Percentiles rank a stretch among this genome's conserved stretches.
phyloP scores from a whole-genome alignment of 2,113 vertebrate species.

The Genyomyrus donnyi region DNA sequence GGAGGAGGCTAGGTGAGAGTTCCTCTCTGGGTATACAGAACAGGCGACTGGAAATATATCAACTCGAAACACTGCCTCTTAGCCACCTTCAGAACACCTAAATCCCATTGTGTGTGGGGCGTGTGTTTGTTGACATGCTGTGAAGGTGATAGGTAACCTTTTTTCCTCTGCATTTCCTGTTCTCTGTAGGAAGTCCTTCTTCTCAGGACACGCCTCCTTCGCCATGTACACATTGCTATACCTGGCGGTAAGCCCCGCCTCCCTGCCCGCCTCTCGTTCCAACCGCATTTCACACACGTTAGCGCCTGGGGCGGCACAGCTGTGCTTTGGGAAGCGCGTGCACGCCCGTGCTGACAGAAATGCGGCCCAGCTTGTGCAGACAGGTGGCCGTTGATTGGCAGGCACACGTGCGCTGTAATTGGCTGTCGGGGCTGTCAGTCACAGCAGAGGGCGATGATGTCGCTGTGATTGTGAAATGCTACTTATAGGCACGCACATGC shows the following conservation, averaged over 20 bases:
- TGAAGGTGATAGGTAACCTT: conserved; percentile 17
- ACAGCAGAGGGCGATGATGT: background rate
- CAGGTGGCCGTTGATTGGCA: background rate
- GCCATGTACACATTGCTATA: conserved; percentile 72
- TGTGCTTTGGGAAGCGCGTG: background rate
- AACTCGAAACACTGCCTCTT: background rate
- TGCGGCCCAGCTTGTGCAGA: background rate
- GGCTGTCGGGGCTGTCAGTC: background rate
- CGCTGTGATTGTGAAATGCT: background rate
- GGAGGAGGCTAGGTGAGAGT: conserved; percentile 55
- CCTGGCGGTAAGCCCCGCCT: conserved; percentile 60
- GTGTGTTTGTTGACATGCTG: conserved; percentile 22
- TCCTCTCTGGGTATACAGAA: background rate
- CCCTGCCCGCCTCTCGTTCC: background rate
- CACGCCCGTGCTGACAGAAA: background rate
- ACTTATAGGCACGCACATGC: background rate
- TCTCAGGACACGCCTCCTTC: conserved; percentile 67
- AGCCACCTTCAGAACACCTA: background rate
- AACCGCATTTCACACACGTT: background rate
- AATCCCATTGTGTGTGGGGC: background rate
- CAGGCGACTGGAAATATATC: background rate
- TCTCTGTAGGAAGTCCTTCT: conserved; percentile 69
- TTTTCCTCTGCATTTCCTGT: conserved; percentile 15
- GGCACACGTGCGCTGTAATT: background rate
- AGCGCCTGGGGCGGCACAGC: background rate